Base-by-base conservation (phyloP, 2,888 invertebrate genomes). In the Aspidiotus destructor region DNA sequence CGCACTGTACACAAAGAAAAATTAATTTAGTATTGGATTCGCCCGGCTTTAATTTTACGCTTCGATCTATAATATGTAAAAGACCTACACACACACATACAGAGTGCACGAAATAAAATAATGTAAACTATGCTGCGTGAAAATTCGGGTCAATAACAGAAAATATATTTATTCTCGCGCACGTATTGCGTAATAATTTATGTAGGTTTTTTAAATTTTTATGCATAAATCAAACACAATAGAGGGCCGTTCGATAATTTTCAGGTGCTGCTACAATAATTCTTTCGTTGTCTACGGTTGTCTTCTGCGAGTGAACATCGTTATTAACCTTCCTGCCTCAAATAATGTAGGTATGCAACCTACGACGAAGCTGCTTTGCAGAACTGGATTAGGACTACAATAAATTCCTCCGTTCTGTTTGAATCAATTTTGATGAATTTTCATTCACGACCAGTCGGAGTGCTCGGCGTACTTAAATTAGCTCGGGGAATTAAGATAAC, bases 11-110 rank as follows among this genome's bases (percentile, higher is more conserved):
- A 67, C 67, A 67, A 67, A 67, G 41, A 58, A 57, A 67, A 60
- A 60, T 67, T 67, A 67, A 67, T 67, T 67, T 67, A 67, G 15
- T 67, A 67, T 67, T 67, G 67, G 67, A 67, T 67, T 67, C 67
- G 67, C 67, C 67, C 17, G 40, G 60, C 44, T 67, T 57, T 67
- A 67, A 67, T 67, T 58, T 67, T 58, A 67, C 67, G 67, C 58
- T 67, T 60, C 41, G 60, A 48, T n/a, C 67, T 48, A 48, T 13
- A 13, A 48, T 8, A 28, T 28, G 28, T 28, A 28, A 28, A 28
- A 28, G 28, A 28, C 28, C 28, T 28, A 28, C 28, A 28, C 28
- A 28, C 28, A 28, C 28, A 28, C 28, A 28, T 28, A 28, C 28
- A 28, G 16, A 58, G 17, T 28, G 40, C 13, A 40, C 13, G 6